These are phyloP conservation scores for Malthinus flaveolus DNA, from an alignment of 2,888 invertebrate genomes.

Conservation along the genomic window DNA sequence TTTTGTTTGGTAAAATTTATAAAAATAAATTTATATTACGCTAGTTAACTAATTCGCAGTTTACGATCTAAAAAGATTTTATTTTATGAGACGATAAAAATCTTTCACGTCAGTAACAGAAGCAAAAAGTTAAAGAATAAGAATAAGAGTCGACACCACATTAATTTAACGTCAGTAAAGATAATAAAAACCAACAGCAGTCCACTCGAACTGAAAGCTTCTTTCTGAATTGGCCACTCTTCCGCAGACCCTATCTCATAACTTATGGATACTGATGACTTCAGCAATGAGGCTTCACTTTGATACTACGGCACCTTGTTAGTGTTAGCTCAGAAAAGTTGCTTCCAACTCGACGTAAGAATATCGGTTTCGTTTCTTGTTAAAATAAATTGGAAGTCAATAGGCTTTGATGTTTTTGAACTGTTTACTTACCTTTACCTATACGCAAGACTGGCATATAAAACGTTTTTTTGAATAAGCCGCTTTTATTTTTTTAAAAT, in stretches of 20 bases:
- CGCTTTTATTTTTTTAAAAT: constrained; percentile 9
- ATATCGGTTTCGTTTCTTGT: constrained; percentile 44
- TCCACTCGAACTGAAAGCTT: constrained; percentile 46
- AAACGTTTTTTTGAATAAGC: neutral
- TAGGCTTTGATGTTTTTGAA: constrained; percentile 50
- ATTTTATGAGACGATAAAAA: constrained; percentile 38
- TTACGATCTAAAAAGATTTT: constrained; percentile 7
- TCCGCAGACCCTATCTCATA: constrained; percentile 59
- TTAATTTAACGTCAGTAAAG: constrained; percentile 49
- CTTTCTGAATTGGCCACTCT: constrained; percentile 49
- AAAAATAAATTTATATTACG: too few relatives aligned
- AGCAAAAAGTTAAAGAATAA: constrained; percentile 41
- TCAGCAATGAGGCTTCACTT: constrained; percentile 62
- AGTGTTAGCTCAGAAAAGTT: constrained; percentile 34
- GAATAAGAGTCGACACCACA: constrained; percentile 44
- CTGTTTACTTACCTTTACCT: constrained; percentile 37
- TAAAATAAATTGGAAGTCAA: constrained; percentile 55
- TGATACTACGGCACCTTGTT: constrained; percentile 50
- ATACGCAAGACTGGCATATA: constrained; percentile 2
- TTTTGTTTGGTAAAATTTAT: too few relatives aligned
- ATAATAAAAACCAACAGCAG: constrained; percentile 49
- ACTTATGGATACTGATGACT: constrained; percentile 81
- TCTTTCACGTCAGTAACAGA: constrained; percentile 44
- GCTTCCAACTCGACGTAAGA: constrained; percentile 18
- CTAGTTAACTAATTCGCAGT: constrained; percentile 15